Percentiles rank a stretch among this genome's conserved stretches.
These are phyloP conservation scores for Metalampra italica DNA, from an alignment of 2,888 invertebrate species.

Conservation along the genomic window DNA sequence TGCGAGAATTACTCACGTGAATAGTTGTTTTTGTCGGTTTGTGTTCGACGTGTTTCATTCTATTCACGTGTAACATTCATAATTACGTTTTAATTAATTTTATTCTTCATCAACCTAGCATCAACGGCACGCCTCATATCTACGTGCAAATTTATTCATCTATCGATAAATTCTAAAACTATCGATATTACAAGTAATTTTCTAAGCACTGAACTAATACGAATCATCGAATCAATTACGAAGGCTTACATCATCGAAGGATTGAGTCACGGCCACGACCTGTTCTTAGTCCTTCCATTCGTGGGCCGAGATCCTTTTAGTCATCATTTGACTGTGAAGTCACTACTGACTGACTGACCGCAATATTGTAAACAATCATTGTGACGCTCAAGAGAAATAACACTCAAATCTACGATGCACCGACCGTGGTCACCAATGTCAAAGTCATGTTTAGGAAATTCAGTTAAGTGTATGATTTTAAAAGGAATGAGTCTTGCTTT, in stretches of 20 bases:
- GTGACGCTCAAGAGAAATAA: conserved; percentile 37
- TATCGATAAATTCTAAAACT: neutral
- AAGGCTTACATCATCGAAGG: conserved; percentile 70
- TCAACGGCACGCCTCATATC: too few species aligned
- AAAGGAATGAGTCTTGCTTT: too few species aligned
- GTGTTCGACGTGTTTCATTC: too few species aligned
- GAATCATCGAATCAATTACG: conserved; percentile 66
- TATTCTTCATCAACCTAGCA: too few species aligned
- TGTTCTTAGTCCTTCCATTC: conserved; percentile 46
- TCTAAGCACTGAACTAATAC: conserved; percentile 39
- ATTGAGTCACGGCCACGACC: conserved; percentile 70
- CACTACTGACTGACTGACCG: conserved; percentile 59
- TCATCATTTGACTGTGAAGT: conserved; percentile 47
- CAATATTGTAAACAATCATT: conserved; percentile 47
- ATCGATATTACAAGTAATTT: neutral
- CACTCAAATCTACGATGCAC: conserved; percentile 22
- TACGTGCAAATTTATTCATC: too few species aligned
- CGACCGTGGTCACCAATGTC: conserved; percentile 11
- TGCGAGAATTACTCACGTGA: too few species aligned
- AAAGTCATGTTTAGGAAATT: conserved; percentile 14
- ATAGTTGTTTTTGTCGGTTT: too few species aligned
- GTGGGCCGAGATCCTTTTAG: conserved; percentile 67
- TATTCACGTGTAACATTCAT: too few species aligned
- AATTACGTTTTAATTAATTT: too few species aligned
- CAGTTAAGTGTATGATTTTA: neutral